Base-by-base conservation (phyloP, 2,888 invertebrate species). In the Plagiodera versicolora region DNA sequence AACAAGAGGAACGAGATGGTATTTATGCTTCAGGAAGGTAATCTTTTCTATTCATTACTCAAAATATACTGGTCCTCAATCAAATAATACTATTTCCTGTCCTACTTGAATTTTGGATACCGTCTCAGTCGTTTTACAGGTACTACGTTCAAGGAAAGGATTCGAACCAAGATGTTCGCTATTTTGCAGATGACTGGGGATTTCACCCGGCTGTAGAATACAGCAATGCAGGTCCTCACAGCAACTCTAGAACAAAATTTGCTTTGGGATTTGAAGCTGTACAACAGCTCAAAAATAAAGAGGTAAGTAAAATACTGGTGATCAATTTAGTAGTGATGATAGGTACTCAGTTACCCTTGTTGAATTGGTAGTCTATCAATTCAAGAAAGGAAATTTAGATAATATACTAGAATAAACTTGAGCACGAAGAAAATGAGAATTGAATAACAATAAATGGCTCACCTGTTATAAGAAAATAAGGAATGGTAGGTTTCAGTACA, bases 121-220 rank as follows among this genome's bases (percentile, higher is more conserved):
- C n/a, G n/a, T 17, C 18, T 53, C 20, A 8, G 30, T 49, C 19
- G 17, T 61, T 64, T 71, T 74, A 46, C 61, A 79, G 79, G 56
- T 80, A 79, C 64, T 79, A 78, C 62, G 77, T 80, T 0, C 73
- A 78, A 63, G 73, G 71, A 24, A 67, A 70, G 19, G 73, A 77
- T 45, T 71, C 80, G 19, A 75, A 81, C 50, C 84, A 85, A 66
- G 82, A 83, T 60, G 86, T 88, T 17, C 81, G 84, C 64, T 87
- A 88, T 75, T 78, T 85, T 32, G 85, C 86, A 0, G 86, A 88
- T 71, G 83, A 83, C 70, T 86, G 83, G 82, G 86, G 87, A 11
- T 87, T 86, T 78, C 88, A 88, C 78, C 86, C 87, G 5, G 82
- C 86, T 16, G 83, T 86, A 49, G 81, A 83, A 55, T 83, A 86